These are phyloP conservation scores for Girardinichthys multiradiatus DNA, from an alignment of 2,113 vertebrate species.

Conservation along the genomic window DNA sequence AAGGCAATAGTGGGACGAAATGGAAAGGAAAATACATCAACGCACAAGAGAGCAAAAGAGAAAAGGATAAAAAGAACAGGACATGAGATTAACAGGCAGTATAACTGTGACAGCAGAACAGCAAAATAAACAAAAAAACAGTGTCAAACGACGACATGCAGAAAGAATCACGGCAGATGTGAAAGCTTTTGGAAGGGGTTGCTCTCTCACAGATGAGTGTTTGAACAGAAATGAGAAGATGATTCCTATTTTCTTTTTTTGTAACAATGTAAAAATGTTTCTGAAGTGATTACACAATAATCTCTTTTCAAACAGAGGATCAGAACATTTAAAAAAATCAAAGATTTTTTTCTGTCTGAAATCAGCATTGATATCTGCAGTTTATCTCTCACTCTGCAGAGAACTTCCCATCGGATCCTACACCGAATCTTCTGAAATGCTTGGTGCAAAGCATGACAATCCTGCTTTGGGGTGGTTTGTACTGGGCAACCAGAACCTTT, in stretches of 20 bases:
- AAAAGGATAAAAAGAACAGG: background rate
- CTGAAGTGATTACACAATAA: too few species aligned
- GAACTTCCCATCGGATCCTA: too few species aligned
- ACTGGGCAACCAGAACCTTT: too few species aligned
- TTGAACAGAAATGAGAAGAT: background rate
- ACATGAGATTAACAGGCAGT: conserved; percentile 1
- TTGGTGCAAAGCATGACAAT: too few species aligned
- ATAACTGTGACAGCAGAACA: background rate
- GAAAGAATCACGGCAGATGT: conserved; percentile 1
- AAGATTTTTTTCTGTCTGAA: background rate
- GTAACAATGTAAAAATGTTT: background rate
- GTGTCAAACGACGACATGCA: background rate
- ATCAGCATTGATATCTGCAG: background rate
- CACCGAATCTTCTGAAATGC: too few species aligned
- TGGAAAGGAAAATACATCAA: conserved; percentile 30
- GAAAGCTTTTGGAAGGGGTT: background rate
- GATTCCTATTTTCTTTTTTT: background rate
- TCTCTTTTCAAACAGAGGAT: background rate
- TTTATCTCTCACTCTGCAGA: background rate
- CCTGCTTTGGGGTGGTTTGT: too few species aligned
- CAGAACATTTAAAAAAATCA: conserved; percentile 2
- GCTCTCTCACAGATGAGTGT: background rate
- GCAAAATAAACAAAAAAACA: background rate
- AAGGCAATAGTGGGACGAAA: conserved; percentile 58
- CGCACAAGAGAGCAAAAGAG: background rate